A percentile compares a stretch with the other conserved stretches of the same genome.
Conservation (phyloP, 2,113 vertebrate genomes). For the Pelmatolapia mariae region DNA sequence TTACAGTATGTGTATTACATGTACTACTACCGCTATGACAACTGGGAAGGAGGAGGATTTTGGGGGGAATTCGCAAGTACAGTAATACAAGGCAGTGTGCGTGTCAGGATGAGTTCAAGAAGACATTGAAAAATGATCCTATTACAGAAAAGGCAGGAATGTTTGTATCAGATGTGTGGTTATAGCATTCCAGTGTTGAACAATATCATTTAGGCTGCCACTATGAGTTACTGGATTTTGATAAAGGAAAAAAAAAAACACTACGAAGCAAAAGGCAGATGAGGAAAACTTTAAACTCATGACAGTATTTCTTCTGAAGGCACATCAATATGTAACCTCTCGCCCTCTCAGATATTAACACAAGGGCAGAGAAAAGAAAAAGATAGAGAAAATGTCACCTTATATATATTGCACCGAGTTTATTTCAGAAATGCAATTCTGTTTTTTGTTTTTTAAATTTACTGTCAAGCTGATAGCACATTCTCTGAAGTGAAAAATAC, state of each 20-base stretch:
- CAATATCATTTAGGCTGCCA: not conserved
- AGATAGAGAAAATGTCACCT: constrained; percentile 1
- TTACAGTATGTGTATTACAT: not conserved
- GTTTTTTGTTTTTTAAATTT: not conserved
- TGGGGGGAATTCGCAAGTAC: not conserved
- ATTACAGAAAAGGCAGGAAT: constrained; percentile 44
- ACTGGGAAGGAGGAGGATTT: not conserved
- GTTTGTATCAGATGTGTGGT: constrained; percentile 22
- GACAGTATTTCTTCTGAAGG: constrained; percentile 56
- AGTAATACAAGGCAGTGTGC: constrained; percentile 30
- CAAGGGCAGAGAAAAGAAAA: not conserved
- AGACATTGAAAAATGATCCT: not conserved
- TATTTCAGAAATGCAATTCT: constrained; percentile 27
- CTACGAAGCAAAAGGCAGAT: constrained; percentile 21
- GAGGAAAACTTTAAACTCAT: not conserved
- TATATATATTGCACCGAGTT: constrained; percentile 60
- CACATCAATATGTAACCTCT: constrained; percentile 51
- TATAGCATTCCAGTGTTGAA: constrained; percentile 41
- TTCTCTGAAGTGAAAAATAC: constrained; percentile 6
- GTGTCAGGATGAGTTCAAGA: not conserved
- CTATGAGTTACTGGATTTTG: not conserved
- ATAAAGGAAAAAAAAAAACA: not conserved
- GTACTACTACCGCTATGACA: constrained; percentile 1
- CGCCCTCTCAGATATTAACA: constrained; percentile 20
- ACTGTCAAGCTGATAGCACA: not conserved